Percentiles rank a stretch among this genome's conserved stretches.
Conservation (phyloP, 2,888 invertebrate species). For the Melikaiella ostensackeni region DNA sequence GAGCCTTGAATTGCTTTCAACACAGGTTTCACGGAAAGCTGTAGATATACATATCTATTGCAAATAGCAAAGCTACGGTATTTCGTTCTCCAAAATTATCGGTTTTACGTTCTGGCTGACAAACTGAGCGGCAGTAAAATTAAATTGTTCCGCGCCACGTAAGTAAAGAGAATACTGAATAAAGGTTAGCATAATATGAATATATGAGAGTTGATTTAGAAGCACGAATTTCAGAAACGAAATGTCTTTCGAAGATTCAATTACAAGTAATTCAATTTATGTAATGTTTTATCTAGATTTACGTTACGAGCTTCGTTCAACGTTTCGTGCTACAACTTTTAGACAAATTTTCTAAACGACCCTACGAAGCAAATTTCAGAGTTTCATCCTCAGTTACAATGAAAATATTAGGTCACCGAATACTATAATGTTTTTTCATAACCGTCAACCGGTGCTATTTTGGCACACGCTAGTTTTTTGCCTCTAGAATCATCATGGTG, state of each 20-base stretch:
- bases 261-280: background rate
- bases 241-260: background rate
- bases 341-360: background rate
- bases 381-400: background rate
- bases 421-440: too few relatives aligned
- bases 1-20: background rate
- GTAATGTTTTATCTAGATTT: background rate
- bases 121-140: constrained; percentile 1
- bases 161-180: background rate
- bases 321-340: background rate
- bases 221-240: background rate
- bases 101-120: background rate
- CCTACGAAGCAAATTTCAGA: background rate
- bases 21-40: background rate
- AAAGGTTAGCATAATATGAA: constrained; percentile 7
- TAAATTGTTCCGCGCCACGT: background rate
- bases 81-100: background rate
- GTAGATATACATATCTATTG: background rate
- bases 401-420: too few relatives aligned
- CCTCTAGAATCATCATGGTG: too few relatives aligned
- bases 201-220: background rate
- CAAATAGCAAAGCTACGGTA: background rate
- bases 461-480: too few relatives aligned
- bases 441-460: too few relatives aligned
- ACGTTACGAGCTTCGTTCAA: background rate